Evolutionary conservation across 1,140 invertebrate species (phyloP).

Genomic region (Apis florea): DNA sequence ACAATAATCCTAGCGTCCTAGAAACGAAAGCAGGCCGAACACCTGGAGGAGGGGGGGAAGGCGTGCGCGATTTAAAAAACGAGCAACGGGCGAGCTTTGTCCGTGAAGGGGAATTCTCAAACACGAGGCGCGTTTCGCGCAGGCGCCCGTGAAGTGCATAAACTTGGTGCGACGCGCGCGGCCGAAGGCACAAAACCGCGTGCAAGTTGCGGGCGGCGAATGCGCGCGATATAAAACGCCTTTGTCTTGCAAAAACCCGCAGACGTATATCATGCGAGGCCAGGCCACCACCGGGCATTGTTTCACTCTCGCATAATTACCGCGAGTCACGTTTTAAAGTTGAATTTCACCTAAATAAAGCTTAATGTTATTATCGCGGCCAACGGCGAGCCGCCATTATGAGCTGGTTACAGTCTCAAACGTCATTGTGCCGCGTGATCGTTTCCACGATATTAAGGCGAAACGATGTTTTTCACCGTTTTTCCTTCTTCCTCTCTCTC

Average conservation of each 20-base stretch:
- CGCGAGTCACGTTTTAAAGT: conserved; percentile 79
- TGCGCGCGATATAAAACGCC: conserved; percentile 73
- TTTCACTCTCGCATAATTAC: conserved; percentile 80
- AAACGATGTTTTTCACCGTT: conserved; percentile 69
- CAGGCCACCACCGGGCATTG: conserved; percentile 74
- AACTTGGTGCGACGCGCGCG: conserved; percentile 46
- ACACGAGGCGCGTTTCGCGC: conserved; percentile 7
- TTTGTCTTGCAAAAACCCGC: conserved; percentile 75
- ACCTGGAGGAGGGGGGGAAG: background rate
- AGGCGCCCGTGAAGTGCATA: conserved; percentile 42
- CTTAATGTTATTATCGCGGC: conserved; percentile 79
- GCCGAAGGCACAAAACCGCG: conserved; percentile 48
- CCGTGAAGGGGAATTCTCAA: conserved; percentile 49
- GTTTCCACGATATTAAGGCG: conserved; percentile 75
- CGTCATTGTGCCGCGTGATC: conserved; percentile 74
- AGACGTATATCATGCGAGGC: conserved; percentile 75
- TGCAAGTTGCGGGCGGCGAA: conserved; percentile 54
- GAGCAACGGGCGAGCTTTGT: background rate
- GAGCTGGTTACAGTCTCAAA: conserved; percentile 73
- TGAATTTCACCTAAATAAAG: conserved; percentile 80
- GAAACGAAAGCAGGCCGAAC: conserved; percentile 20
- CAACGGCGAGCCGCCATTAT: conserved; percentile 68
- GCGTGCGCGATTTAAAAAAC: conserved; percentile 1
- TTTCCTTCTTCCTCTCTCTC: conserved; percentile 11
- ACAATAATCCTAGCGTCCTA: conserved; percentile 13